Conservation (phyloP, 1,140 invertebrate species). For the Eueides isabella region DNA sequence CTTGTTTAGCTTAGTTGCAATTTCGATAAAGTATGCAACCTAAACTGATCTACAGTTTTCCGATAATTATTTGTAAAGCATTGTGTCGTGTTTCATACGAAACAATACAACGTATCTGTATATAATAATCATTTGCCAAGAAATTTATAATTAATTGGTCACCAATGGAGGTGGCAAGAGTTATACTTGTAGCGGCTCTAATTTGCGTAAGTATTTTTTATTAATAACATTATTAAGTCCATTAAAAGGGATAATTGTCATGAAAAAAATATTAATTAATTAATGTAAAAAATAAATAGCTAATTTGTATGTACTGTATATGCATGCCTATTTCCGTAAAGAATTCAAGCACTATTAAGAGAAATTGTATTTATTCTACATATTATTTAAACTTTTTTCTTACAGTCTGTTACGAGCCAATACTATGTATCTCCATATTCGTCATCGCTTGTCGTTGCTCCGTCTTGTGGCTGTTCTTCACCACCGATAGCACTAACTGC, state of each 20-base stretch:
- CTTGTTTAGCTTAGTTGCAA: constrained; percentile 38
- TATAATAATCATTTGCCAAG: constrained; percentile 49
- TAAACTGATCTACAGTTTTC: constrained; percentile 24
- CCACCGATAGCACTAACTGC: constrained; percentile 45
- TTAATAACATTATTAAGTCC: too few species aligned
- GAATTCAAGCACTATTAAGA: neutral
- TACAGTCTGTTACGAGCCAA: constrained; percentile 46
- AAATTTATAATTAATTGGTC: constrained; percentile 44
- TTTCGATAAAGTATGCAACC: constrained; percentile 43
- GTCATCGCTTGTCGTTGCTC: constrained; percentile 35
- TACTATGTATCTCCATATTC: constrained; percentile 61
- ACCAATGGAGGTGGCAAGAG: constrained; percentile 52
- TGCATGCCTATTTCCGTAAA: too few species aligned
- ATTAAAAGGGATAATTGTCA: neutral
- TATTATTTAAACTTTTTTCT: neutral
- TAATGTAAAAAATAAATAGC: too few species aligned
- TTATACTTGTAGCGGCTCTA: constrained; percentile 51
- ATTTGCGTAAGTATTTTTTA: constrained; percentile 52
- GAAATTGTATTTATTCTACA: neutral
- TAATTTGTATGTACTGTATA: too few species aligned
- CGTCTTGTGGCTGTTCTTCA: constrained; percentile 46
- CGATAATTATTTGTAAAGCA: constrained; percentile 46
- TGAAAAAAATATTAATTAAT: too few species aligned
- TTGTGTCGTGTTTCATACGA: constrained; percentile 28
- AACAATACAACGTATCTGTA: constrained; percentile 57